A percentile compares a stretch with the other conserved stretches of the same genome.
Evolutionary conservation across 2,888 invertebrate species (phyloP).

Genomic region (Ellobium chinense): DNA sequence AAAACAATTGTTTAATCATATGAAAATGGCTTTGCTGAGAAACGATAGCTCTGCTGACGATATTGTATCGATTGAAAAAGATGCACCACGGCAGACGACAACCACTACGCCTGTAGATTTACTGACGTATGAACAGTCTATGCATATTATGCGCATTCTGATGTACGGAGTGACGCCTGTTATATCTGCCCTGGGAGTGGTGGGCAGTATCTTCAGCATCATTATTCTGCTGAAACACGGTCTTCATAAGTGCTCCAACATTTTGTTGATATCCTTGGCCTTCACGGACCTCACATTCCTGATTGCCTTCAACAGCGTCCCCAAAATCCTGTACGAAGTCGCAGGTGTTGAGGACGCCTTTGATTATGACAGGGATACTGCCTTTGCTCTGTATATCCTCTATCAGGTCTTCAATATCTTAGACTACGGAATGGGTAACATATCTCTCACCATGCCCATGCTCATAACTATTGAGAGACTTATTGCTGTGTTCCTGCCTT

Average conservation of each 20-base stretch:
- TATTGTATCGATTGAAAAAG: no score
- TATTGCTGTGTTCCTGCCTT: background rate
- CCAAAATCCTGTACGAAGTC: slow-evolving; percentile 9
- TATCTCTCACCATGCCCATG: background rate
- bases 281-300: slow-evolving; percentile 3
- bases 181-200: background rate
- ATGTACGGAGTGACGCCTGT: slow-evolving; percentile 7
- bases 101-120: no score
- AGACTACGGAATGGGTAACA: background rate
- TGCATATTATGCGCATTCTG: no score
- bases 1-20: no score
- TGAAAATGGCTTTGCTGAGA: no score
- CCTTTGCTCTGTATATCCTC: no score
- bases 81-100: no score
- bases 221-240: slow-evolving; percentile 13
- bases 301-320: slow-evolving; percentile 24
- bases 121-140: no score
- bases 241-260: slow-evolving; percentile 5
- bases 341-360: background rate
- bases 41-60: no score
- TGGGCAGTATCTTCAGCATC: slow-evolving; percentile 13
- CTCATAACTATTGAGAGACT: background rate
- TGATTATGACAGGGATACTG: background rate
- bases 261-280: slow-evolving; percentile 11
- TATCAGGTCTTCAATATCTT: no score